Percentiles rank a stretch among this genome's conserved stretches.
Evolutionary conservation across 1,140 invertebrate genomes (phyloP).

Genomic region (Panagrolaimus sp.): DNA sequence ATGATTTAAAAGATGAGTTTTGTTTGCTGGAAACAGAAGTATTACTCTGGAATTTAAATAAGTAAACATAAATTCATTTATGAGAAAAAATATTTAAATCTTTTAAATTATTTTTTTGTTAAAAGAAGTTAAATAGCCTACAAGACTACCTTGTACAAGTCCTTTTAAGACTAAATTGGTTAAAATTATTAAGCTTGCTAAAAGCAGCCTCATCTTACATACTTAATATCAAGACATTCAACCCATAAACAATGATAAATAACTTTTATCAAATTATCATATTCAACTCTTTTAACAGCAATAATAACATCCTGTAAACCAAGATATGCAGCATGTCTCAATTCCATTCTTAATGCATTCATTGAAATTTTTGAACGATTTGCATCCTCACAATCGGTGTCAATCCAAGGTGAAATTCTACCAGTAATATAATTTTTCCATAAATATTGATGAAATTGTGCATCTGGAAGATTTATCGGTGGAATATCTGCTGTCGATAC

Average conservation of each 20-base stretch:
- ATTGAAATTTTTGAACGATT: not conserved
- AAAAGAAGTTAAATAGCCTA: too few species aligned
- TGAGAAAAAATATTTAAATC: too few species aligned
- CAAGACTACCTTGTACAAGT: too few species aligned
- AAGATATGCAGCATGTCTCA: not conserved
- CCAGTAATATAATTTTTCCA: not conserved
- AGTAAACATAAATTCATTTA: too few species aligned
- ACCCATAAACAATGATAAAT: not conserved
- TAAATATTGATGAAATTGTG: not conserved
- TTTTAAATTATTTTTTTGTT: too few species aligned
- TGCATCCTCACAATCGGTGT: not conserved
- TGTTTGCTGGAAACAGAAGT: too few species aligned
- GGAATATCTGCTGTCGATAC: not conserved
- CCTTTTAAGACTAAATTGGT: too few species aligned
- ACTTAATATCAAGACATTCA: not conserved
- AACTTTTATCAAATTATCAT: not conserved
- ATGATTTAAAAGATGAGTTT: too few species aligned
- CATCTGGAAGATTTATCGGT: not conserved
- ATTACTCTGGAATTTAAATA: too few species aligned
- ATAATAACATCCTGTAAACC: not conserved
- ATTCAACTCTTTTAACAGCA: not conserved
- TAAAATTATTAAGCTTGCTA: too few species aligned
- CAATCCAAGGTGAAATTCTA: not conserved
- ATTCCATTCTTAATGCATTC: not conserved
- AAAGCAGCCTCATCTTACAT: too few species aligned